Evolutionary conservation across 1,140 invertebrate genomes (phyloP).

Genomic region (Cydia pomonella): DNA sequence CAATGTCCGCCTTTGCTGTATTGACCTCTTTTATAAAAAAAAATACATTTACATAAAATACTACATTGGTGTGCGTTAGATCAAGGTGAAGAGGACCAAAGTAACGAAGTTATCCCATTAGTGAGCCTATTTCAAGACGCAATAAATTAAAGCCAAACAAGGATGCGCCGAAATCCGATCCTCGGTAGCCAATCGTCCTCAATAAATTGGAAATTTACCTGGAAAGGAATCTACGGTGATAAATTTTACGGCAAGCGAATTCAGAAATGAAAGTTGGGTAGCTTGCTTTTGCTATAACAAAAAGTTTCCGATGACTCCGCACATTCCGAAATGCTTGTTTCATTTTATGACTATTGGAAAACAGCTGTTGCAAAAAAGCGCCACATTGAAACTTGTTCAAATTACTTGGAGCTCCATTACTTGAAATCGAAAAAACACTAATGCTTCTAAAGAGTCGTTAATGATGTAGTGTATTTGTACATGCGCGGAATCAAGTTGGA

Average conservation of each 20-base stretch:
- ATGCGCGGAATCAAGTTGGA: slow-evolving; percentile 30
- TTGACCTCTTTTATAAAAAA: neutral
- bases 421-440: neutral
- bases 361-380: slow-evolving; percentile 10
- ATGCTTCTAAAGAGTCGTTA: slow-evolving; percentile 21
- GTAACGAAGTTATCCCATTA: slow-evolving; percentile 44
- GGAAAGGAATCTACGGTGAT: slow-evolving; percentile 47
- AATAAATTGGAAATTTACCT: slow-evolving; percentile 49
- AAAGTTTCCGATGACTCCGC: slow-evolving; percentile 41
- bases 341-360: slow-evolving; percentile 28
- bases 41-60: slow-evolving; percentile 16
- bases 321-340: slow-evolving; percentile 26
- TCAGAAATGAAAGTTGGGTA: slow-evolving; percentile 40
- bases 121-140: slow-evolving; percentile 42
- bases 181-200: slow-evolving; percentile 34
- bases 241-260: slow-evolving; percentile 51
- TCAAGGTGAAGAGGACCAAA: slow-evolving; percentile 36
- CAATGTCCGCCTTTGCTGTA: neutral
- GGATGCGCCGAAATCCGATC: slow-evolving; percentile 44
- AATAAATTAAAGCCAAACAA: slow-evolving; percentile 47
- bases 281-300: slow-evolving; percentile 30
- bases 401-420: neutral
- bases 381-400: slow-evolving; percentile 7
- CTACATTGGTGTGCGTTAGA: slow-evolving; percentile 30
- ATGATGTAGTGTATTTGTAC: slow-evolving; percentile 13